phyloP scores from a whole-genome alignment of 2,797 vertebrate species.

The Avahi laniger region DNA sequence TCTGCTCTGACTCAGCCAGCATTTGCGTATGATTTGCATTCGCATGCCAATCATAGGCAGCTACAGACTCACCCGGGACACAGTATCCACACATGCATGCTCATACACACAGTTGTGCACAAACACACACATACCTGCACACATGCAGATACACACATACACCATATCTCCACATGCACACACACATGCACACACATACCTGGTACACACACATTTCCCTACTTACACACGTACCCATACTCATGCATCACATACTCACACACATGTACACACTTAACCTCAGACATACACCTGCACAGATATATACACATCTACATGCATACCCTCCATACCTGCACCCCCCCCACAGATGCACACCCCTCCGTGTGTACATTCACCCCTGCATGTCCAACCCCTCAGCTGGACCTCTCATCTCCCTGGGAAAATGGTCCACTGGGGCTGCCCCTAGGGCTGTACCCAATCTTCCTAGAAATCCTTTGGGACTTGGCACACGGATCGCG shows the following conservation, averaged over 20 bases:
- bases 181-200: neutral
- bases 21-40: conserved; percentile 68
- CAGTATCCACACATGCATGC: neutral
- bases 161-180: neutral
- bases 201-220: neutral
- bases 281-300: neutral
- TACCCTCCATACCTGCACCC: neutral
- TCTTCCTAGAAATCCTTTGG: neutral
- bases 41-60: conserved; percentile 30
- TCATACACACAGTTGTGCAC: neutral
- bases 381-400: neutral
- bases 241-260: neutral
- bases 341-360: neutral
- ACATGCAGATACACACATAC: neutral
- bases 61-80: neutral
- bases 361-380: rapidly evolving
- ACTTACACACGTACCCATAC: neutral
- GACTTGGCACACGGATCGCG: neutral
- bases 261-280: neutral
- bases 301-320: neutral
- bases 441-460: neutral
- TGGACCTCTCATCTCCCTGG: neutral
- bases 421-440: neutral
- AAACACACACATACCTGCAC: neutral
- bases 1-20: conserved; percentile 36